These are phyloP conservation scores for Glaucidium brasilianum DNA, from an alignment of 2,113 vertebrate genomes.

Conservation along the genomic window DNA sequence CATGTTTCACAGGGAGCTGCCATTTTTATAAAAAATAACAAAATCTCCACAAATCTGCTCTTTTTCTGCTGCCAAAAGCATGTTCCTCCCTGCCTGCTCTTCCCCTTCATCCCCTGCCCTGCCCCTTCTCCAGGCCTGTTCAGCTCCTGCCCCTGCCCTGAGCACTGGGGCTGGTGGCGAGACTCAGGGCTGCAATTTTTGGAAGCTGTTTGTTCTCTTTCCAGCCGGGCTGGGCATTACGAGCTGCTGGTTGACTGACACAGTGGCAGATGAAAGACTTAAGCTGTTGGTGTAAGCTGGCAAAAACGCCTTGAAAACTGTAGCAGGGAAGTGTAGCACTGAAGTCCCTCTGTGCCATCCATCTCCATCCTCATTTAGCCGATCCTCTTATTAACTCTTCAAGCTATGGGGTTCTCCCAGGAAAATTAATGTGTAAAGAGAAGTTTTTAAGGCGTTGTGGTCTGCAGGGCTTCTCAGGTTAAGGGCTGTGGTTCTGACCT, in stretches of 20 bases:
- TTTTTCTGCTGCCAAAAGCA: background rate
- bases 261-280: background rate
- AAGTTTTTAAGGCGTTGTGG: rapidly evolving
- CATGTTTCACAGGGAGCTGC: background rate
- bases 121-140: background rate
- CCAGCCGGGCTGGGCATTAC: background rate
- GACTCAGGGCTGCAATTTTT: background rate
- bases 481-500: background rate
- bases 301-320: background rate
- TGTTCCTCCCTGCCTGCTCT: background rate
- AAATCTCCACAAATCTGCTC: background rate
- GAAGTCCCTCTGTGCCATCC: background rate
- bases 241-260: background rate
- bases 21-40: background rate
- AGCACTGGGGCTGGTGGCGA: background rate
- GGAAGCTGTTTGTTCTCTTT: background rate
- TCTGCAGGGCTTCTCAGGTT: background rate
- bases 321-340: background rate
- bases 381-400: background rate
- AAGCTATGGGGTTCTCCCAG: background rate
- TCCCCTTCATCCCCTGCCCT: background rate
- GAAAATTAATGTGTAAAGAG: background rate
- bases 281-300: background rate
- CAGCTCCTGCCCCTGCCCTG: background rate
- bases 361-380: rapidly evolving